Evolutionary conservation across 2,797 vertebrate species (phyloP).

Genomic region (Delichon dasypus): DNA sequence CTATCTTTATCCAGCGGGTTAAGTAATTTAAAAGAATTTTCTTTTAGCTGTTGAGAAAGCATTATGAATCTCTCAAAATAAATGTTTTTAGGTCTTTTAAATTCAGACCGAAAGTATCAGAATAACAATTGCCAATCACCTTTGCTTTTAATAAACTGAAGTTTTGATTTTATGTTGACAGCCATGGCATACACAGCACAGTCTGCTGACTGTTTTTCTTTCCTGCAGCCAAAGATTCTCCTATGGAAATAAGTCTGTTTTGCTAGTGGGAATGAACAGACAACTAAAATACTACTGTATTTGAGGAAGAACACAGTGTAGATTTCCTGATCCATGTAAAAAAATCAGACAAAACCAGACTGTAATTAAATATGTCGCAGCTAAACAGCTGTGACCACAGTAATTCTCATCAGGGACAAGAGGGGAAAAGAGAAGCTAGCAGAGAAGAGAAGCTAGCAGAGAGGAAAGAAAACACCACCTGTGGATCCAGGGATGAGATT

Average conservation of each 20-base stretch:
- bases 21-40: neutral
- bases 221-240: neutral
- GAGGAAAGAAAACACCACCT: neutral
- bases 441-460: neutral
- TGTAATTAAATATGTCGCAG: neutral
- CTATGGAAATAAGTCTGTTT: neutral
- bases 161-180: neutral
- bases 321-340: neutral
- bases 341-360: neutral
- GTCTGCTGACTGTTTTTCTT: neutral
- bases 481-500: neutral
- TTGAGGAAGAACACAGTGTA: slow-evolving; percentile 5
- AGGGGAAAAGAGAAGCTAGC: neutral
- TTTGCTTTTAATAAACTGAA: neutral
- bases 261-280: neutral
- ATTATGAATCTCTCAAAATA: neutral
- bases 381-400: neutral
- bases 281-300: neutral
- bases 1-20: neutral
- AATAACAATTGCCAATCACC: neutral
- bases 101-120: neutral
- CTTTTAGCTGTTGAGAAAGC: neutral
- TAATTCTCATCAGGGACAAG: neutral
- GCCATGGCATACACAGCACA: neutral
- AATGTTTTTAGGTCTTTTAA: neutral